phyloP scores from a whole-genome alignment of 2,888 invertebrate genomes.

The Pteria penguin region DNA sequence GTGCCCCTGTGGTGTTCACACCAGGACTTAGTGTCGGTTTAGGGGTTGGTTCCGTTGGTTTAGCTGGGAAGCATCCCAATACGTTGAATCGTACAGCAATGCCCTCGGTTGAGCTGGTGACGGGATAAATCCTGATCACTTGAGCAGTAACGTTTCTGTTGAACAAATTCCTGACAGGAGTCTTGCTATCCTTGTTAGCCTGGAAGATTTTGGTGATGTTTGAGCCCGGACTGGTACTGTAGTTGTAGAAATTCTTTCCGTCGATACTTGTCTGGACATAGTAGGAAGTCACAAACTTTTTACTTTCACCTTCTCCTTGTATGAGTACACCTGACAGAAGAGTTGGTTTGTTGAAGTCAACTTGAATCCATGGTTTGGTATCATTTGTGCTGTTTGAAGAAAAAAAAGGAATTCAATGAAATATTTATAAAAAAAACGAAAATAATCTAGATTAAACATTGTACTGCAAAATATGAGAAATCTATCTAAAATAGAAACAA shows the following conservation, averaged over 20 bases:
- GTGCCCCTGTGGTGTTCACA: background rate
- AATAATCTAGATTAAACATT: no score
- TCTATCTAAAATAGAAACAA: no score
- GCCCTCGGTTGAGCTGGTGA: slow-evolving; percentile 49
- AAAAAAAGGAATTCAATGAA: no score
- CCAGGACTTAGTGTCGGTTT: slow-evolving; percentile 39
- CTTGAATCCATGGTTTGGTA: slow-evolving; percentile 64
- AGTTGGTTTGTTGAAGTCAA: slow-evolving; percentile 63
- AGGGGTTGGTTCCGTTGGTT: slow-evolving; percentile 48
- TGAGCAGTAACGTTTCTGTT: slow-evolving; percentile 67
- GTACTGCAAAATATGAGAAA: no score
- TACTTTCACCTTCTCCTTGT: slow-evolving; percentile 60
- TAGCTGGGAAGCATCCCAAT: slow-evolving; percentile 66
- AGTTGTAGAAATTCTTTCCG: slow-evolving; percentile 62
- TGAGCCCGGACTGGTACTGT: slow-evolving; percentile 57
- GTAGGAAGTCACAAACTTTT: slow-evolving; percentile 63
- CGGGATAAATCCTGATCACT: slow-evolving; percentile 64
- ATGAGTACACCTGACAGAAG: slow-evolving; percentile 67
- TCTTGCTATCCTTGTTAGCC: slow-evolving; percentile 59
- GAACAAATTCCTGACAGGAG: slow-evolving; percentile 63
- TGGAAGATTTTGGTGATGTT: slow-evolving; percentile 54
- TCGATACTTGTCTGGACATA: slow-evolving; percentile 62
- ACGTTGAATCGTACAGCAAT: slow-evolving; percentile 63
- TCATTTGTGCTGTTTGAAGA: slow-evolving; percentile 55
- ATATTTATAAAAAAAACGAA: no score